These are phyloP conservation scores for Eilema depressum DNA, from an alignment of 2,888 invertebrate genomes.

Conservation along the genomic window DNA sequence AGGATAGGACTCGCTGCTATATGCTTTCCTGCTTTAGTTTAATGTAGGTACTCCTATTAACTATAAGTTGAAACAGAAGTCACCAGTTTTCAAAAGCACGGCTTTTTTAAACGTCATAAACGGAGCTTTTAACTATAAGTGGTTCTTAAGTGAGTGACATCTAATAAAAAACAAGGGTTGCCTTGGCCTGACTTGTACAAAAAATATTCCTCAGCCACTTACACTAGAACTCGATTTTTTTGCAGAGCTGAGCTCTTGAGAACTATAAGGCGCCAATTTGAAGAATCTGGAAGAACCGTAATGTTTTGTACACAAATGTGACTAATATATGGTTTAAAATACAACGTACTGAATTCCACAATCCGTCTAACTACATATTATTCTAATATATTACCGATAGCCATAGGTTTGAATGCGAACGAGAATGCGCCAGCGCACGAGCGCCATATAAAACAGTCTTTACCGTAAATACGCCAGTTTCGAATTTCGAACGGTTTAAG, in stretches of 20 bases:
- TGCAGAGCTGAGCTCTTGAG: not conserved
- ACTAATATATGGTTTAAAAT: not conserved
- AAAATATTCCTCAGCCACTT: not conserved
- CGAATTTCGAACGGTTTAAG: conserved; percentile 62
- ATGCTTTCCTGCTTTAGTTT: not conserved
- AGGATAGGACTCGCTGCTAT: not conserved
- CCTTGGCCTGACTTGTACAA: not conserved
- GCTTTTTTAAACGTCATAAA: not conserved
- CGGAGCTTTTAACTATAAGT: not conserved
- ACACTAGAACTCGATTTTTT: not conserved
- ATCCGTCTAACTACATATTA: conserved; percentile 15
- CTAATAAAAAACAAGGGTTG: not conserved
- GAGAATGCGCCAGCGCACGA: conserved; percentile 53
- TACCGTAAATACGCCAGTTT: conserved; percentile 66
- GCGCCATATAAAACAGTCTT: conserved; percentile 61
- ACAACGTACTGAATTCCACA: conserved; percentile 6
- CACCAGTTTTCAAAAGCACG: not conserved
- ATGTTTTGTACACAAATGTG: conserved; percentile 8
- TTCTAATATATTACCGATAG: conserved; percentile 17
- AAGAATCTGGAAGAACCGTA: not conserved
- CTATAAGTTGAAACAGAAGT: not conserved
- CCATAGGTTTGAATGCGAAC: conserved; percentile 29
- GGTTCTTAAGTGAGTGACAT: not conserved
- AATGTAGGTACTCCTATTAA: not conserved
- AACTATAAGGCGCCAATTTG: not conserved